phyloP scores from a whole-genome alignment of 2,888 invertebrate species.

The Chironomus tentans region DNA sequence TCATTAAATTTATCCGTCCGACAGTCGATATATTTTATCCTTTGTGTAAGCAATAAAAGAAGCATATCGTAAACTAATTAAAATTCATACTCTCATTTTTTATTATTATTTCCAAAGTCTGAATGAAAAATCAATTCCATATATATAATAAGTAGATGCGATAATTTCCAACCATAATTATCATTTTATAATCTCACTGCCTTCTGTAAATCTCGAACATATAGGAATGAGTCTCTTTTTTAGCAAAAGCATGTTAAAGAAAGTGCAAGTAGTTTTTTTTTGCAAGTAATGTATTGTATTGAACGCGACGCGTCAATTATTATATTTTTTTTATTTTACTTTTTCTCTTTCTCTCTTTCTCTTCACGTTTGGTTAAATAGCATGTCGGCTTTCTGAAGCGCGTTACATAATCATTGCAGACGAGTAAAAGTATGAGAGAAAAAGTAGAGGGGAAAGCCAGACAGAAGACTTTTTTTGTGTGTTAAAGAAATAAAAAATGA shows the following conservation, averaged over 20 bases:
- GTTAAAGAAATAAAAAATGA: neutral
- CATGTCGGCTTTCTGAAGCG: neutral
- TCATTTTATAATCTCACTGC: neutral
- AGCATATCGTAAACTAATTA: neutral
- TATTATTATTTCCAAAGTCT: neutral
- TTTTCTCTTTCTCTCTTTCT: neutral
- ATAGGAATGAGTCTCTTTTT: no score
- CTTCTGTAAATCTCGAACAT: no score
- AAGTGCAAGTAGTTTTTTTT: no score
- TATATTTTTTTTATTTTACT: neutral
- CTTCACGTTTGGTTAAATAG: neutral
- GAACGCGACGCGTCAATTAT: neutral
- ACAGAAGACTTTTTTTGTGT: neutral
- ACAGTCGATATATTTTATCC: neutral
- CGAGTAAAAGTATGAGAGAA: conserved; percentile 3
- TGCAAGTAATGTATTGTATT: no score
- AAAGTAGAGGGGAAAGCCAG: conserved; percentile 5
- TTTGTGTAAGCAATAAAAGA: neutral
- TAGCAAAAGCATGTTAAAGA: no score
- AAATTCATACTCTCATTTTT: neutral
- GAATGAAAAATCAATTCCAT: neutral
- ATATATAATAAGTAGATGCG: neutral
- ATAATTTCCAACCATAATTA: neutral
- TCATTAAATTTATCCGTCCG: no score
- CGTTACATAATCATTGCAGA: neutral